phyloP scores from a whole-genome alignment of 2,888 invertebrate species.

The Polymixis flavicincta region DNA sequence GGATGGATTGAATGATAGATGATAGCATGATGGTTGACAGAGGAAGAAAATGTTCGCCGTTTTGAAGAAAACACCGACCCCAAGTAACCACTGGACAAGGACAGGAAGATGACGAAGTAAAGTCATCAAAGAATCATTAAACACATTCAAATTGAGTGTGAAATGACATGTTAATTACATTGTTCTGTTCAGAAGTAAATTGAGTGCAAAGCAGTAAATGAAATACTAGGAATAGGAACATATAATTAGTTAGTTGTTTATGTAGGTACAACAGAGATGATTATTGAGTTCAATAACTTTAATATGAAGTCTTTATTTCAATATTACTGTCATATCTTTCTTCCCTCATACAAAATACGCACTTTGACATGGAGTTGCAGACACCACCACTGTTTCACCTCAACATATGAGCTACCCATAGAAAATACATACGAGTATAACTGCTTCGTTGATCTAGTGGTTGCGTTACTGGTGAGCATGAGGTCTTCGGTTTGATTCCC shows the following conservation, averaged over 20 bases:
- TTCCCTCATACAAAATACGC: too few relatives aligned
- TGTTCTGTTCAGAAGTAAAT: conserved; percentile 17
- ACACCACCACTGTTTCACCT: too few relatives aligned
- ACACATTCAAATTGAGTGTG: conserved; percentile 7
- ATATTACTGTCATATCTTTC: not conserved
- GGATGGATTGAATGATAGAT: not conserved
- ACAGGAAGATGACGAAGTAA: not conserved
- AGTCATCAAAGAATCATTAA: conserved; percentile 5
- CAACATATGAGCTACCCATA: too few relatives aligned
- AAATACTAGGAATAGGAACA: conserved; percentile 12
- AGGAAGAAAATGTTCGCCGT: not conserved
- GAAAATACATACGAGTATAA: too few relatives aligned
- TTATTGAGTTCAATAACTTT: conserved; percentile 32
- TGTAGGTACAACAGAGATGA: not conserved
- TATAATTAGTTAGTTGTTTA: not conserved
- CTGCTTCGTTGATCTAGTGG: too few relatives aligned
- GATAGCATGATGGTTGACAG: not conserved
- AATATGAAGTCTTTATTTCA: not conserved
- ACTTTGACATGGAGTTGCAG: too few relatives aligned
- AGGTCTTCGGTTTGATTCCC: too few relatives aligned
- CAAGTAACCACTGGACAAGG: not conserved
- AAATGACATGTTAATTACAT: not conserved
- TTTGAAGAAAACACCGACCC: too few relatives aligned
- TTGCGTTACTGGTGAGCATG: too few relatives aligned
- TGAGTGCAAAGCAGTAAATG: not conserved